Evolutionary conservation across 2,113 vertebrate genomes (phyloP).

Genomic region (Ammodytes marinus): DNA sequence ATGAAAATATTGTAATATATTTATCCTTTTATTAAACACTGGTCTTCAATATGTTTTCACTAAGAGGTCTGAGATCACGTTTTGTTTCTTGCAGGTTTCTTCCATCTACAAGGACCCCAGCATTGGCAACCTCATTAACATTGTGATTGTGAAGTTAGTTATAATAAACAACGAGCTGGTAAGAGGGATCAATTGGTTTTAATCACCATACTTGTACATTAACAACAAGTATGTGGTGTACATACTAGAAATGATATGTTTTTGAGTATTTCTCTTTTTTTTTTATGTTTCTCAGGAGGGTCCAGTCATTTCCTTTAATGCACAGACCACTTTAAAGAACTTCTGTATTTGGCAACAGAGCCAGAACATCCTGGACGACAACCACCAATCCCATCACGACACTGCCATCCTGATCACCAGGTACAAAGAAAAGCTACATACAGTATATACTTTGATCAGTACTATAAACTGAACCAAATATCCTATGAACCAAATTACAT

Average conservation of each 20-base stretch:
- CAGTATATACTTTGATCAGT: not conserved
- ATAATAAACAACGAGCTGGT: slow-evolving; percentile 97
- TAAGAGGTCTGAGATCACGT: not conserved
- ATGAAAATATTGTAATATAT: not conserved
- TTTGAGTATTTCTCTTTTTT: not conserved
- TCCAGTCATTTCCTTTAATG: slow-evolving; percentile 94
- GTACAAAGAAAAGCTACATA: slow-evolving; percentile 77
- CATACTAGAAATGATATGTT: slow-evolving; percentile 21
- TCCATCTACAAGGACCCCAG: slow-evolving; percentile 99
- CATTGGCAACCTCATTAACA: slow-evolving; percentile 99
- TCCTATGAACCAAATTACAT: not conserved
- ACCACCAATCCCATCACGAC: slow-evolving; percentile 91
- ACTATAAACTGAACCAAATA: not conserved
- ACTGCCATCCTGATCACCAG: slow-evolving; percentile 97
- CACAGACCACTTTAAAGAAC: slow-evolving; percentile 97
- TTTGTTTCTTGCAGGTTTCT: slow-evolving; percentile 88
- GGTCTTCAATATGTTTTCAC: not conserved
- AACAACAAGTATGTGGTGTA: not conserved
- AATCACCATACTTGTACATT: not conserved
- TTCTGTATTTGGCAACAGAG: slow-evolving; percentile 98
- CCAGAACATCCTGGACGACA: slow-evolving; percentile 91
- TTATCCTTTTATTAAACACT: not conserved
- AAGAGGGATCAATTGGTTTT: slow-evolving; percentile 60
- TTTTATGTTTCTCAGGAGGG: slow-evolving; percentile 90
- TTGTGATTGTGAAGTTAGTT: slow-evolving; percentile 97